Conservation (phyloP, 2,888 invertebrate species). For the Lomographa bimaculata region DNA sequence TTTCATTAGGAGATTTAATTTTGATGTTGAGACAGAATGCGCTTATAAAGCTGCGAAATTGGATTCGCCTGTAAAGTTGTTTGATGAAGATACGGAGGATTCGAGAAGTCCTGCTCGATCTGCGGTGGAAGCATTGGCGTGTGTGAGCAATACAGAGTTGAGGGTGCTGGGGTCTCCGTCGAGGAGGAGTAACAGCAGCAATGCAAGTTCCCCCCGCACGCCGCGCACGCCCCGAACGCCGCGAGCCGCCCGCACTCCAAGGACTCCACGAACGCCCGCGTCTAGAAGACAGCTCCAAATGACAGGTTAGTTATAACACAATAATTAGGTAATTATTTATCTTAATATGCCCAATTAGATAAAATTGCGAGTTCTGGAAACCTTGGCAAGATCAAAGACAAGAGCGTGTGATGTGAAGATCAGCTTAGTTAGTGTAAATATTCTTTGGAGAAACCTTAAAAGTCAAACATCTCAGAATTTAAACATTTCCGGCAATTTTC, state of each 20-base stretch:
- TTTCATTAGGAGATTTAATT: slow-evolving; percentile 84
- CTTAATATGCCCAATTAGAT: too few relatives aligned
- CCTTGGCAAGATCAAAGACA: too few relatives aligned
- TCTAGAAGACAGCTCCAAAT: slow-evolving; percentile 80
- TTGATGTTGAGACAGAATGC: slow-evolving; percentile 80
- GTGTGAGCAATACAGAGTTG: slow-evolving; percentile 70
- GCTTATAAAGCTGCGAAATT: slow-evolving; percentile 63
- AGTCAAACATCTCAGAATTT: too few relatives aligned
- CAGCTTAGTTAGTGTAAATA: too few relatives aligned
- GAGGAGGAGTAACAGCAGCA: slow-evolving; percentile 54
- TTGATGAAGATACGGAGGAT: slow-evolving; percentile 69
- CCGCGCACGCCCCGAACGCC: slow-evolving; percentile 68
- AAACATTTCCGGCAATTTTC: slow-evolving; percentile 14
- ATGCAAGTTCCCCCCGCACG: slow-evolving; percentile 59
- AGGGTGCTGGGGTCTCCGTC: slow-evolving; percentile 70
- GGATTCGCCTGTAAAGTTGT: slow-evolving; percentile 74
- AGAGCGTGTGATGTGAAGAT: too few relatives aligned
- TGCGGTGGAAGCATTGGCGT: slow-evolving; percentile 67
- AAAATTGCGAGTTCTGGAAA: too few relatives aligned
- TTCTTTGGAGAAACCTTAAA: too few relatives aligned
- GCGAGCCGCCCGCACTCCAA: slow-evolving; percentile 61
- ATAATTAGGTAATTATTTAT: too few relatives aligned
- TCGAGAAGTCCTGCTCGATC: slow-evolving; percentile 59
- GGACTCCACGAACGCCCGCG: slow-evolving; percentile 74
- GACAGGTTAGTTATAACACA: slow-evolving; percentile 81